A percentile compares a stretch with the other conserved stretches of the same genome.
phyloP scores from a whole-genome alignment of 2,888 invertebrate species.

The Apotomis turbidana region DNA sequence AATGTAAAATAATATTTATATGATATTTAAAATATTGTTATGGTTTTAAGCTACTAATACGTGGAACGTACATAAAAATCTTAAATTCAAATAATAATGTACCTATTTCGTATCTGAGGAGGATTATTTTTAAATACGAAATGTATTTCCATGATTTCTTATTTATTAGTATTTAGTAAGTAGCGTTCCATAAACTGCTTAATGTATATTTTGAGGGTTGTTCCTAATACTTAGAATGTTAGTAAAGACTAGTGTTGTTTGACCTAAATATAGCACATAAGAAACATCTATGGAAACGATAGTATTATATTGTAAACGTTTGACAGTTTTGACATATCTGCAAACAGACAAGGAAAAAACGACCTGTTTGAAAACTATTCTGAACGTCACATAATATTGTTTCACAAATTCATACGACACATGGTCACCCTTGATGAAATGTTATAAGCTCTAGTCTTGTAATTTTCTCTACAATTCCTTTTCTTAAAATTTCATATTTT shows the following conservation, averaged over 20 bases:
- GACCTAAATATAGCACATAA: constrained; percentile 35
- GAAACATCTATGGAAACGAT: constrained; percentile 27
- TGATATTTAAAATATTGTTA: constrained; percentile 79
- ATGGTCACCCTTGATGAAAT: constrained; percentile 29
- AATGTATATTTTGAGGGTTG: constrained; percentile 71
- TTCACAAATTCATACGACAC: not conserved
- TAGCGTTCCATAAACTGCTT: constrained; percentile 65
- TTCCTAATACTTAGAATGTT: constrained; percentile 71
- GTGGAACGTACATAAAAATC: constrained; percentile 66
- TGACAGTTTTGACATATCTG: not conserved
- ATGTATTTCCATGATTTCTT: constrained; percentile 43
- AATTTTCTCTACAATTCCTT: constrained; percentile 21
- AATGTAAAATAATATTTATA: constrained; percentile 83
- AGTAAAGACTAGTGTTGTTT: constrained; percentile 48
- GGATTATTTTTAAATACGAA: constrained; percentile 23
- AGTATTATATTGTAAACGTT: constrained; percentile 13
- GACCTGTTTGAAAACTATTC: not conserved
- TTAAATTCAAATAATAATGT: constrained; percentile 28
- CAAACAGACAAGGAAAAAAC: not conserved
- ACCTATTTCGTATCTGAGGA: constrained; percentile 22
- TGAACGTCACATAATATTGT: not conserved
- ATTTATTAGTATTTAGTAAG: constrained; percentile 59
- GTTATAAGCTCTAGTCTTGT: constrained; percentile 36
- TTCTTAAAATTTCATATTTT: constrained; percentile 23
- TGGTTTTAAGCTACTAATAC: constrained; percentile 67